Evolutionary conservation across 2,113 vertebrate species (phyloP), one percentile per base, ranked within the genome.

Genomic region (Clarias macrocephalus): DNA sequence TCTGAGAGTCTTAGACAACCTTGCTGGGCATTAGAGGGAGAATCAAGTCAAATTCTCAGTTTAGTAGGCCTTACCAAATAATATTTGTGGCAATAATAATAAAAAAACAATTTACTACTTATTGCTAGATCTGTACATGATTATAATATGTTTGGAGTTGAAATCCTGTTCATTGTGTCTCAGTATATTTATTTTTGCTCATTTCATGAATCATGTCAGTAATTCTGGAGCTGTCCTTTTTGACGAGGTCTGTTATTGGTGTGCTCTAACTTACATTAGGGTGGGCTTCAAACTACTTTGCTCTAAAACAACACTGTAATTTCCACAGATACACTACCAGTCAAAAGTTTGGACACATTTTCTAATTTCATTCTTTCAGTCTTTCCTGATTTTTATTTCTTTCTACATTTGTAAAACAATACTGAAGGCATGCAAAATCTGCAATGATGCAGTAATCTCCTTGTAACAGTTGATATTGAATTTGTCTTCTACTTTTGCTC

Each of bases 301-400:
- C 65, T 75, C 62, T 59, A 75, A 62, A 68, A 70, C 84, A 88
- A 84, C 84, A 84, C 89, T 90, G 85, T 90, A 84, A 88, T 90
- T 88, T 84, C 60, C n/a, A 72, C 54, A 83, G 72, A 72, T 75
- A 75, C 75, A 83, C 48, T 48, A 48, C 48, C 48, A 48, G 48
- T 48, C 48, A 48, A 48, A 48, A 48, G 48, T 48, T 48, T 48
- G 7, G 48, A 48, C 48, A 48, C 48, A 1, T 7, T 8, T 8
- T 8, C 48, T 48, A 48, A 48, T 8, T 48, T 48, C 48, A 48
- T 48, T 0, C 33, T 37, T 37, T 37, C 33, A 37, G 48, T 48
- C 48, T 48, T 48, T 48, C 6, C 6, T 48, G 33, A 37, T 37
- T 7, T 8, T 48, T 8, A 48, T 7, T 48, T 48, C 6, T 48